Conservation (phyloP, 1,140 invertebrate species). For the Cydia splendana region DNA sequence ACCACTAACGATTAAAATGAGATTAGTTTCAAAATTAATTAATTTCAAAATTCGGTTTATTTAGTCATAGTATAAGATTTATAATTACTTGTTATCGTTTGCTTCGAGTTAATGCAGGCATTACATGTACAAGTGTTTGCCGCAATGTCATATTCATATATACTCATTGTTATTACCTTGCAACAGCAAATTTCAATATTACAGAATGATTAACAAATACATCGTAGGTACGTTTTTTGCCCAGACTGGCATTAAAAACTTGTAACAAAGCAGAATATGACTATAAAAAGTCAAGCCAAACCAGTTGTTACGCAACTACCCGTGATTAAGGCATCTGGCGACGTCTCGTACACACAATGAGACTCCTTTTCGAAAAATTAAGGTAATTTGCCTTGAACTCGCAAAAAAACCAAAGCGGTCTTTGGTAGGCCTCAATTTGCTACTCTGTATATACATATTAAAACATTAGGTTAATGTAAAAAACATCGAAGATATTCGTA, state of each 20-base stretch:
- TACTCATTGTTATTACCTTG: neutral
- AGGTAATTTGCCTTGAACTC: constrained; percentile 17
- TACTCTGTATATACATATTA: neutral
- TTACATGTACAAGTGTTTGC: neutral
- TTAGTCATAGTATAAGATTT: too few species aligned
- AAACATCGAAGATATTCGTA: neutral
- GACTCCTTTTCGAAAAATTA: constrained; percentile 27
- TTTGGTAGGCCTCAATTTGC: neutral
- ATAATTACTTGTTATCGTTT: neutral
- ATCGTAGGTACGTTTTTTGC: constrained; percentile 16
- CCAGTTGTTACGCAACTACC: constrained; percentile 50
- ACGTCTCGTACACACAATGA: constrained; percentile 26
- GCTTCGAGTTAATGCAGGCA: neutral
- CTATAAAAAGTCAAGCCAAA: constrained; percentile 52
- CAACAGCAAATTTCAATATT: constrained; percentile 26
- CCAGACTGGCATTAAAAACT: constrained; percentile 41
- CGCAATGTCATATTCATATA: constrained; percentile 10
- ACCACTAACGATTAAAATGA: too few species aligned
- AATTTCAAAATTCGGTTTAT: too few species aligned
- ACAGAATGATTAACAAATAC: constrained; percentile 29
- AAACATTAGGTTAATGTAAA: constrained; percentile 1
- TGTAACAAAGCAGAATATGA: constrained; percentile 51
- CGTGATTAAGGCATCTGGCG: constrained; percentile 47
- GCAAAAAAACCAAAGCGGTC: neutral
- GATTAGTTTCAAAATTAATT: too few species aligned